These are phyloP conservation scores for Melanotaenia pygmaea DNA, from an alignment of 2,797 vertebrate species.

Conservation along the genomic window DNA sequence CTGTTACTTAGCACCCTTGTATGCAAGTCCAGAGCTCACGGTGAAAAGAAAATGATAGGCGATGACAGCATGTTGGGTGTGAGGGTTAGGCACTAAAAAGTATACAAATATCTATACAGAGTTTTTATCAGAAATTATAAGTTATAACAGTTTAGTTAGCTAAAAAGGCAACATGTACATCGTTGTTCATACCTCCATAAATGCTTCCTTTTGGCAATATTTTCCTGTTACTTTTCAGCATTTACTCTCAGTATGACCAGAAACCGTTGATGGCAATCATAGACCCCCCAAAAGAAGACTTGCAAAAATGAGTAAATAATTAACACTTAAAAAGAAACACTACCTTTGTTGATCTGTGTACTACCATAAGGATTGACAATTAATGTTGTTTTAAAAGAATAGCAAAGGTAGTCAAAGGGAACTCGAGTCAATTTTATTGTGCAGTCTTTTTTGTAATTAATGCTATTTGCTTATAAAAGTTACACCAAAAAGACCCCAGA, in stretches of 20 bases:
- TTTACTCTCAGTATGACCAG: background rate
- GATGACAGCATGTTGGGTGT: conserved; percentile 10
- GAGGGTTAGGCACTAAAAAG: background rate
- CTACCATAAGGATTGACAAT: conserved; percentile 6
- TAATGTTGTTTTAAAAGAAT: background rate
- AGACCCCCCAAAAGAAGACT: background rate
- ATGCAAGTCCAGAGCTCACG: conserved; percentile 14
- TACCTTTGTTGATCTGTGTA: conserved; percentile 4
- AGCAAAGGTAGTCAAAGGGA: conserved; percentile 1
- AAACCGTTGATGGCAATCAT: background rate
- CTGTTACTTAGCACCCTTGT: conserved; percentile 24
- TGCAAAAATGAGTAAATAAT: background rate
- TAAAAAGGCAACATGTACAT: background rate
- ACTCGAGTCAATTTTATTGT: conserved; percentile 21
- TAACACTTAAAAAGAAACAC: background rate
- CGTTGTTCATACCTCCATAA: background rate
- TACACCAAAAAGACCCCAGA: conserved; percentile 6
- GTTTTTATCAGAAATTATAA: background rate
- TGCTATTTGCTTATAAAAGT: conserved; percentile 25
- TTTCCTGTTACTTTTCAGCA: background rate
- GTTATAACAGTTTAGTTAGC: background rate
- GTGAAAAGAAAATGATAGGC: conserved; percentile 28
- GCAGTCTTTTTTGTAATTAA: conserved; percentile 11
- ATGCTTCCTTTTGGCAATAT: background rate
- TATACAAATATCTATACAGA: background rate